These are phyloP conservation scores for Argya squamiceps DNA, from an alignment of 2,797 vertebrate species.

Conservation along the genomic window DNA sequence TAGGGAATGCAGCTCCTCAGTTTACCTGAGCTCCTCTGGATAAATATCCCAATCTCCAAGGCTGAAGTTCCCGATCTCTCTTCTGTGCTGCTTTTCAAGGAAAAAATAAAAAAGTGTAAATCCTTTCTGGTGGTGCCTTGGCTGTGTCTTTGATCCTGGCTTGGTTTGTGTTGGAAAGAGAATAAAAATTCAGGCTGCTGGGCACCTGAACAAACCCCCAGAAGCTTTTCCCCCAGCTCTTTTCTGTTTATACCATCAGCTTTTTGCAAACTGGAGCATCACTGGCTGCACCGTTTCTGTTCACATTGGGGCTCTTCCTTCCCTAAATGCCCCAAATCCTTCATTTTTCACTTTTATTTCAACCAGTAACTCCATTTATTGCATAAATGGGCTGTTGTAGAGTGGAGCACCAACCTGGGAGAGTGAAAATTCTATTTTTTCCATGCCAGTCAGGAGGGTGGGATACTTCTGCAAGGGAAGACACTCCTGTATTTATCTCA, in stretches of 20 bases:
- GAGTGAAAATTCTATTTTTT: neutral
- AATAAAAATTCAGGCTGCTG: neutral
- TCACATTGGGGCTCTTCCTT: neutral
- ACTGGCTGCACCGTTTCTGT: neutral
- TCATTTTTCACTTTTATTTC: neutral
- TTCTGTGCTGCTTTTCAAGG: neutral
- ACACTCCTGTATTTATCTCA: neutral
- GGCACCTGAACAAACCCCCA: neutral
- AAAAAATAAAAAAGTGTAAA: neutral
- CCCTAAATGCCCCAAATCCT: neutral
- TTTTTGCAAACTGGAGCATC: neutral
- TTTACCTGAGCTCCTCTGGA: neutral
- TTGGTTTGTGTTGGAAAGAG: neutral
- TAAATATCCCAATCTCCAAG: neutral
- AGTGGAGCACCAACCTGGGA: no score
- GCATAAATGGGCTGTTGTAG: accelerated
- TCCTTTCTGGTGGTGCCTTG: neutral
- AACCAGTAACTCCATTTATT: neutral
- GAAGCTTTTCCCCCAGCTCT: neutral
- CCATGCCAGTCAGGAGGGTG: neutral
- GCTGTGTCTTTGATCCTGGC: neutral
- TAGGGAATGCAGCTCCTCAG: no score
- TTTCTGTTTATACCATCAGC: neutral
- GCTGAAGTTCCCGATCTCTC: neutral
- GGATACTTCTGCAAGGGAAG: neutral